Conservation (phyloP, 2,888 invertebrate genomes). For the Tenthredo amoena region DNA sequence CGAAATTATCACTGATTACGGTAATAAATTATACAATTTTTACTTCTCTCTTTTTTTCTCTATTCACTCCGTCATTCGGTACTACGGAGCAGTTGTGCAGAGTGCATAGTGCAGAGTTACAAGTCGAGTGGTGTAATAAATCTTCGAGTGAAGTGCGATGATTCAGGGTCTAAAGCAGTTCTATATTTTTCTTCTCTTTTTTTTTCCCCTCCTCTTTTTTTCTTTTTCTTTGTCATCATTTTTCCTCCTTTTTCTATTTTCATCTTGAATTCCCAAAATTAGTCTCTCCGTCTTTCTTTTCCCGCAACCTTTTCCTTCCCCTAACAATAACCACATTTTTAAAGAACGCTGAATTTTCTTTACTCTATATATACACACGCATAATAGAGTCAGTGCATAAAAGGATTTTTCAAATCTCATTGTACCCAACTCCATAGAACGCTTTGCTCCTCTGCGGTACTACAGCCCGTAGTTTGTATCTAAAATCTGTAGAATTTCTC, state of each 20-base stretch:
- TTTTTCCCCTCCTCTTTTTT: not conserved
- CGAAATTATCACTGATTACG: too few relatives aligned
- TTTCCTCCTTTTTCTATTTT: not conserved
- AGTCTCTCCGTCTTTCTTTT: not conserved
- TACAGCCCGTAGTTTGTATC: not conserved
- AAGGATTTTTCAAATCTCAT: not conserved
- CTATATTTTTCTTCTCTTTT: not conserved
- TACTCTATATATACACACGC: not conserved
- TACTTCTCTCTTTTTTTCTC: not conserved
- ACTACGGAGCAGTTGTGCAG: not conserved
- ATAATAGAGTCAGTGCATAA: not conserved
- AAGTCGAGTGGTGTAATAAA: conserved; percentile 37
- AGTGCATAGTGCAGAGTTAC: conserved; percentile 14
- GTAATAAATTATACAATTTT: not conserved
- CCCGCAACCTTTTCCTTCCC: too few relatives aligned
- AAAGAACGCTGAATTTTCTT: not conserved
- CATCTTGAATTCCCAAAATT: not conserved
- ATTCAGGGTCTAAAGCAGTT: conserved; percentile 21
- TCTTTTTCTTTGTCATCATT: not conserved
- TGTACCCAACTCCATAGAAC: not conserved
- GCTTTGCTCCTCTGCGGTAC: not conserved
- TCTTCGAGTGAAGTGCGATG: conserved; percentile 17
- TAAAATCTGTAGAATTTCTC: not conserved
- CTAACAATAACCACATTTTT: not conserved
- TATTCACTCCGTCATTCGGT: not conserved